Evolutionary conservation across 2,888 invertebrate genomes (phyloP).

Genomic region (Synanthedon vespiformis): DNA sequence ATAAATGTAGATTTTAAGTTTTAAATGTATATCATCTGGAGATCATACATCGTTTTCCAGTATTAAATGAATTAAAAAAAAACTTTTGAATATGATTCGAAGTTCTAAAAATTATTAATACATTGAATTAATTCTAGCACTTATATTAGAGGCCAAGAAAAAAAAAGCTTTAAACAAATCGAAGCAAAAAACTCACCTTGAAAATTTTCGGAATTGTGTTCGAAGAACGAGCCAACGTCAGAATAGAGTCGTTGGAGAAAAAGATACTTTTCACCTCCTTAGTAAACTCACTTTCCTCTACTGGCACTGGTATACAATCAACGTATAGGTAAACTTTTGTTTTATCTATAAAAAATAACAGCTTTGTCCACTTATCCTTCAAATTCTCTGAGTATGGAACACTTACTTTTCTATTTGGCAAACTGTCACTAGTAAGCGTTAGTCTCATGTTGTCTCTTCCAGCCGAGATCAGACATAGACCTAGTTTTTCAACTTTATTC

Average conservation of each 20-base stretch:
- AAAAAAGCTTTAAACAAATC: too few relatives aligned
- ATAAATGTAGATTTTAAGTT: too few relatives aligned
- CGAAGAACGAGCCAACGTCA: conserved; percentile 8
- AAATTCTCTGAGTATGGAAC: background rate
- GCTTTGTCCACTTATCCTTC: conserved; percentile 12
- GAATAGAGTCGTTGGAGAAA: conserved; percentile 3
- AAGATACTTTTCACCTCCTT: conserved; percentile 5
- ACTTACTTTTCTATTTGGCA: conserved; percentile 1
- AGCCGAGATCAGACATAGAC: conserved; percentile 19
- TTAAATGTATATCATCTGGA: too few relatives aligned
- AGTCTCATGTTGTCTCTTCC: conserved; percentile 10
- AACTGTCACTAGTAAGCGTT: conserved; percentile 7
- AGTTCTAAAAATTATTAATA: too few relatives aligned
- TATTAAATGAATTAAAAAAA: too few relatives aligned
- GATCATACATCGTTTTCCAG: too few relatives aligned
- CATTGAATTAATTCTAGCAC: too few relatives aligned
- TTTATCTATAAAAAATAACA: conserved; percentile 17
- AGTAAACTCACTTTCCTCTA: background rate
- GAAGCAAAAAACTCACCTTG: conserved; percentile 7
- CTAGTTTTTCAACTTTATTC: conserved; percentile 12
- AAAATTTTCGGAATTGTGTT: conserved; percentile 2
- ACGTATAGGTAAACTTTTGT: conserved; percentile 11
- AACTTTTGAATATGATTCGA: too few relatives aligned
- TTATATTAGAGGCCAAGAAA: too few relatives aligned
- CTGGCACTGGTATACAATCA: conserved; percentile 10